Evolutionary conservation across 2,797 vertebrate species (phyloP).

Genomic region (Telmatherina bonti): DNA sequence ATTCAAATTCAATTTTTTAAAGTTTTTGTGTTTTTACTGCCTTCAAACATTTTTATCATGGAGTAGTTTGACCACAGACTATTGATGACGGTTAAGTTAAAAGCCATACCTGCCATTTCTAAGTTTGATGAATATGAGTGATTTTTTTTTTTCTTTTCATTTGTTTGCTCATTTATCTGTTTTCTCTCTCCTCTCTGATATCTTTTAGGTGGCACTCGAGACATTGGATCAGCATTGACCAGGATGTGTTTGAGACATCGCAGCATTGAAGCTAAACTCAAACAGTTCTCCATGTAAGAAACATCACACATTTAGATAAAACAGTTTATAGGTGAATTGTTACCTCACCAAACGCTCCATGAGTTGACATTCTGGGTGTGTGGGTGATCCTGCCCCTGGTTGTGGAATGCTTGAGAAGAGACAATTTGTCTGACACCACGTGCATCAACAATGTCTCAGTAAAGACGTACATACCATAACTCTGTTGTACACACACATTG

Average conservation of each 20-base stretch:
- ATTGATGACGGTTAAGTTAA: background rate
- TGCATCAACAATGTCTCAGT: constrained; percentile 60
- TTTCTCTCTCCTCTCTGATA: background rate
- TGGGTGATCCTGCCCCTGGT: constrained; percentile 37
- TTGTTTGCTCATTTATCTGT: background rate
- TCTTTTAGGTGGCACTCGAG: constrained; percentile 86
- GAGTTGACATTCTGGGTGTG: constrained; percentile 46
- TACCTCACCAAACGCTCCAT: constrained; percentile 1
- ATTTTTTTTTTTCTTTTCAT: background rate
- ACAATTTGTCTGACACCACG: constrained; percentile 52
- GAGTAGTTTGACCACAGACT: background rate
- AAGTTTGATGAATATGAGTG: background rate
- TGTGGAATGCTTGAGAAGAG: constrained; percentile 56
- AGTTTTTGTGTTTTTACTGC: background rate
- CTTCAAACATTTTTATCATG: background rate
- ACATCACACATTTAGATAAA: constrained; percentile 11
- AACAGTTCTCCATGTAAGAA: constrained; percentile 85
- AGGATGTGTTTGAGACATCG: constrained; percentile 89
- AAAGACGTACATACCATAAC: constrained; percentile 23
- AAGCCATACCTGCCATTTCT: background rate
- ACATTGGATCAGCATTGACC: constrained; percentile 88
- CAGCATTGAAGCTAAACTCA: constrained; percentile 87
- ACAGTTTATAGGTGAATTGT: constrained; percentile 17
- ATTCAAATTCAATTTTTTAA: background rate
- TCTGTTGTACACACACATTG: constrained; percentile 20